Conservation (phyloP, 2,113 vertebrate species). For the Perccottus glenii region DNA sequence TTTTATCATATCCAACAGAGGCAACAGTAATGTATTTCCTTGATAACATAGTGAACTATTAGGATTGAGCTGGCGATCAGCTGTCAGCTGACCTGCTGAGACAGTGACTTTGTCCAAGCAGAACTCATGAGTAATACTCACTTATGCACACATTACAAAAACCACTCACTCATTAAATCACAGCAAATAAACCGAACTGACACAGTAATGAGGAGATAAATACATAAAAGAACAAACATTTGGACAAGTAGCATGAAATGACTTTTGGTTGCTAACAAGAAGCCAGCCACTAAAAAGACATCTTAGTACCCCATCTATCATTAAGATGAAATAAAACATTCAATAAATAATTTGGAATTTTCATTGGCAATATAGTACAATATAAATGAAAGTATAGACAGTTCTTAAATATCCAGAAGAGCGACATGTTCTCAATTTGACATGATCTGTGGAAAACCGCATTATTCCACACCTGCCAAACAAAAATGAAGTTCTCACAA, state of each 20-base stretch:
- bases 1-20: background rate
- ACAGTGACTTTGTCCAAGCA: constrained; percentile 15
- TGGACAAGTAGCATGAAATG: constrained; percentile 37
- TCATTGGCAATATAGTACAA: no score
- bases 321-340: background rate
- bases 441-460: background rate
- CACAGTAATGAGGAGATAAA: constrained; percentile 38
- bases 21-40: constrained; percentile 1
- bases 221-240: constrained; percentile 45
- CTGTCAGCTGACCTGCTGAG: constrained; percentile 36
- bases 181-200: constrained; percentile 35
- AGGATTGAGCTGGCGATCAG: background rate
- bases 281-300: constrained; percentile 1
- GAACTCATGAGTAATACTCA: constrained; percentile 31
- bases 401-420: no score
- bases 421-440: no score
- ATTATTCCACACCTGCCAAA: background rate
- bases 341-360: no score
- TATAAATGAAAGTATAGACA: no score
- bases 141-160: constrained; percentile 37
- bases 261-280: constrained; percentile 36
- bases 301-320: background rate
- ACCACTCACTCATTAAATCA: constrained; percentile 26
- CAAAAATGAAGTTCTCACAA: constrained; percentile 12
- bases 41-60: background rate